Percentiles rank a stretch among this genome's conserved stretches.
Evolutionary conservation across 2,113 vertebrate species (phyloP).

Genomic region (Haplochromis vanheusdeni): DNA sequence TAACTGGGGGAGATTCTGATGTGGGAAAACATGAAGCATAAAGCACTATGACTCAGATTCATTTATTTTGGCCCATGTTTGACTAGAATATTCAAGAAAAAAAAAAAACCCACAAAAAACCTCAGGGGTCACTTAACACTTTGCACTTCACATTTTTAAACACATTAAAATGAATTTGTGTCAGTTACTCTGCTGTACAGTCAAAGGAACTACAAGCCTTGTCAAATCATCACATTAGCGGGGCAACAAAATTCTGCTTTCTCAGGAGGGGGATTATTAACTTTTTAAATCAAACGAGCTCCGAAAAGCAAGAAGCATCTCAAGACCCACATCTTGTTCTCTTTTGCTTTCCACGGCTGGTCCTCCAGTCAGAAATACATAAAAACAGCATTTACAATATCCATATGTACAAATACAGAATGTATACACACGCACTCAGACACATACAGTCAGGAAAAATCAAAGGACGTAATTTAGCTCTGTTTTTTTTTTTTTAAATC

Average conservation of each 20-base stretch:
- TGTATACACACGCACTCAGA: constrained; percentile 6
- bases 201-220: not conserved
- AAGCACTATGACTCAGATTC: fast-evolving
- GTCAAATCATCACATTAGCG: not conserved
- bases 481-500: not conserved
- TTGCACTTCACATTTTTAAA: not conserved
- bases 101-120: not conserved
- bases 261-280: not conserved
- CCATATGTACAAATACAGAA: constrained; percentile 68
- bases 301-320: constrained; percentile 12
- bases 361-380: constrained; percentile 42
- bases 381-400: constrained; percentile 70
- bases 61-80: not conserved
- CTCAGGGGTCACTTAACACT: not conserved
- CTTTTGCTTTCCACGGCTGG: not conserved
- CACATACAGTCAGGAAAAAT: not conserved
- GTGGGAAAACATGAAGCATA: not conserved
- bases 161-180: not conserved
- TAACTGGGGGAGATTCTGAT: not conserved
- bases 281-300: not conserved
- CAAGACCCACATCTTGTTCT: not conserved
- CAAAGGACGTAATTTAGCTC: not conserved
- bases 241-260: not conserved
- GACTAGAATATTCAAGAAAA: not conserved
- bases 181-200: not conserved